These are phyloP conservation scores for Phylloscopus trochiloides DNA, from an alignment of 2,113 vertebrate species.

Conservation along the genomic window DNA sequence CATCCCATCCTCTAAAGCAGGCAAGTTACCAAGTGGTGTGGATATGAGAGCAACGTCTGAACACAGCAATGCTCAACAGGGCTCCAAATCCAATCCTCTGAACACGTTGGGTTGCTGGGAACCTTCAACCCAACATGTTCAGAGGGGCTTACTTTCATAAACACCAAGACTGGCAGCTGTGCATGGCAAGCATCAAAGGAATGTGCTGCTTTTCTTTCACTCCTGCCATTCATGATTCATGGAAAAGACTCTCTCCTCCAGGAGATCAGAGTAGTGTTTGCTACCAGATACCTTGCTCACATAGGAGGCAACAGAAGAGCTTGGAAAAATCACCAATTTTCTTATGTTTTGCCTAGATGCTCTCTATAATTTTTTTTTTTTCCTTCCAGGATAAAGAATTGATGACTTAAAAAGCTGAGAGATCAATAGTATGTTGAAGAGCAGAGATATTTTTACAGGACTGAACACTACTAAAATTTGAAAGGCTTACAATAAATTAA, in stretches of 20 bases:
- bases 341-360: background rate
- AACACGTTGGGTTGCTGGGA: too few relatives aligned
- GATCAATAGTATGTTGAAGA: background rate
- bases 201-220: background rate
- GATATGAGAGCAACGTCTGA: background rate
- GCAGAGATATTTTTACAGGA: background rate
- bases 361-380: background rate
- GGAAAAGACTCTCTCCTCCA: background rate
- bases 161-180: background rate
- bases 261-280: background rate
- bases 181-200: background rate
- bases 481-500: background rate
- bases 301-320: background rate
- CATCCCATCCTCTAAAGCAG: background rate
- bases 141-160: background rate
- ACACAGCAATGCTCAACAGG: background rate
- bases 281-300: background rate
- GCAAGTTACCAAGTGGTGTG: accelerated
- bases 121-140: background rate
- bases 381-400: background rate
- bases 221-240: background rate
- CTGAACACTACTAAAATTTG: background rate
- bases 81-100: background rate
- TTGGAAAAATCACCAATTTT: background rate
- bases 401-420: background rate